Evolutionary conservation across 2,888 invertebrate genomes (phyloP), one percentile per base, ranked within the genome.

Genomic region (Labia minor): DNA sequence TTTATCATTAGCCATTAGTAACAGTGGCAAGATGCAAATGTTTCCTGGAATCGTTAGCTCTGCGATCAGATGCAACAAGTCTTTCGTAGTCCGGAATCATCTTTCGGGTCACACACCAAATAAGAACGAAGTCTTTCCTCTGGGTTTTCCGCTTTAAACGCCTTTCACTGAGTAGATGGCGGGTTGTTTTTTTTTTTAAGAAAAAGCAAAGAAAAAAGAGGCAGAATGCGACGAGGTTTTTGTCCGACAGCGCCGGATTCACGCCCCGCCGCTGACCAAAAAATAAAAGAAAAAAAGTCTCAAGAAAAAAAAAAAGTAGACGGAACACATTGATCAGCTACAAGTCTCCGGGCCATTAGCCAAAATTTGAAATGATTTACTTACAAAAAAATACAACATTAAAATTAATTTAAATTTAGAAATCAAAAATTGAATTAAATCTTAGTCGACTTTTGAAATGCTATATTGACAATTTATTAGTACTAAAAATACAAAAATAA

Each of bases 171-270:
- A 26, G 26, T 26, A 26, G 26, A 26, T 6, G 26, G 26, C 26
- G 49, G 49, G 49, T 16, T n/a, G n/a, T n/a, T n/a, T n/a, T n/a
- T n/a, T n/a, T 49, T 49, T 49, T 49, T 49, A 49, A 49, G 49
- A 49, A 16, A 49, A 49, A n/a, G n/a, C 26, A 26, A 49, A 49
- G 4, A 49, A 49, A 49, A 49, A 49, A 49, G 33, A 33, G n/a
- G 8, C n/a, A 26, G 8, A 26, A 26, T 8, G 26, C 26, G 8
- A 8, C 26, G 26, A 26, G 3, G 49, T 49, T 49, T 49, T 49
- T 49, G 49, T 16, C 49, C 49, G 16, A 49, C 49, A 14, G 49
- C 49, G 26, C 26, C 26, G 49, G 49, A 49, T 49, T 49, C 16
- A 49, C 49, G 49, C 49, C 49, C 49, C 6, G 14, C 49, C n/a